Percentiles rank a stretch among this genome's conserved stretches.
Conservation (phyloP, 2,888 invertebrate genomes). For the Cynaeus angustus region DNA sequence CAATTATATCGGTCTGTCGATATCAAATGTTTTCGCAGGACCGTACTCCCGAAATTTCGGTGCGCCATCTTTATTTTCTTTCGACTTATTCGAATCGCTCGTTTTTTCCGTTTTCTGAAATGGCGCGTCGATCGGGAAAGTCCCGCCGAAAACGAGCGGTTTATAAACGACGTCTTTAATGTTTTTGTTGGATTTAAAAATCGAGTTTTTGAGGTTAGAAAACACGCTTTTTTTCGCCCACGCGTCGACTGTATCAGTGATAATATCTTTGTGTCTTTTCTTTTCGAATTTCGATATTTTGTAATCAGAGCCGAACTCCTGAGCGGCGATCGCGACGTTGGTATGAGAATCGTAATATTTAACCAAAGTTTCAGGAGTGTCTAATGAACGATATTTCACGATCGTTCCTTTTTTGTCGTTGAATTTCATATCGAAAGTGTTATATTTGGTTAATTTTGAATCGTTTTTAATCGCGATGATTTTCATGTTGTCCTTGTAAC, state of each 20-base stretch:
- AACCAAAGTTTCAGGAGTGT: conserved; percentile 65
- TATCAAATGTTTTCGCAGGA: conserved; percentile 75
- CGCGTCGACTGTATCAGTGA: conserved; percentile 78
- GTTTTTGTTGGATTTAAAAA: conserved; percentile 64
- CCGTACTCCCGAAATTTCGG: conserved; percentile 69
- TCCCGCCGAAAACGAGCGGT: conserved; percentile 88
- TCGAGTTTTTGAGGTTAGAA: conserved; percentile 66
- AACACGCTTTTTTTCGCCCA: conserved; percentile 74
- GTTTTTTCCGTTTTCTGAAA: conserved; percentile 39
- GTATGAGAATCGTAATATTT: conserved; percentile 67
- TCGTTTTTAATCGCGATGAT: conserved; percentile 67
- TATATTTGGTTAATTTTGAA: conserved; percentile 67
- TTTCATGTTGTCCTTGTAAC: conserved; percentile 68
- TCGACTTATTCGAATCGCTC: conserved; percentile 1
- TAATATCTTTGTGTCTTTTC: conserved; percentile 72
- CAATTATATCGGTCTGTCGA: conserved; percentile 74
- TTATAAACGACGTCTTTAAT: conserved; percentile 72
- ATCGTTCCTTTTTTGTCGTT: conserved; percentile 63
- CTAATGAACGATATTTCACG: conserved; percentile 68
- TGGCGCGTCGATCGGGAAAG: conserved; percentile 89
- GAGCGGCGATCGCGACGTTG: conserved; percentile 68
- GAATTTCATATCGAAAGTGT: conserved; percentile 68
- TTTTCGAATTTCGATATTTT: conserved; percentile 63
- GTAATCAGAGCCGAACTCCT: conserved; percentile 66
- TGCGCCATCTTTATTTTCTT: conserved; percentile 45